Evolutionary conservation across 2,888 invertebrate genomes (phyloP).

Genomic region (Seira ritae): DNA sequence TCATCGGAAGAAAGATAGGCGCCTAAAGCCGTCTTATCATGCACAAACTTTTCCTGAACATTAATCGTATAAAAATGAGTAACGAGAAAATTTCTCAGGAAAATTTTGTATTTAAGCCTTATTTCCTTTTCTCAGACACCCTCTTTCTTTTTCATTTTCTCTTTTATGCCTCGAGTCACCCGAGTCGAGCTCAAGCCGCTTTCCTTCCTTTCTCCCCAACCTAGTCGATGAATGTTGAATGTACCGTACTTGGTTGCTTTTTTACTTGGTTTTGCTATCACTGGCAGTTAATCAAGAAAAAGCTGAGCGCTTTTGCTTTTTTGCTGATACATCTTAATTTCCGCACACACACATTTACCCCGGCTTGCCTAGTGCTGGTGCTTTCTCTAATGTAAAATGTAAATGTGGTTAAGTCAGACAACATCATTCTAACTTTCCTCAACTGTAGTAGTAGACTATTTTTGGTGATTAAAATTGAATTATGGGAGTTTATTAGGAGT

Average conservation of each 20-base stretch:
- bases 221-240: no score
- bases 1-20: slow-evolving; percentile 51
- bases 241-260: no score
- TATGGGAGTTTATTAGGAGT: slow-evolving; percentile 52
- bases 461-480: slow-evolving; percentile 60
- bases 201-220: no score
- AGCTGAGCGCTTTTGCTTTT: neutral
- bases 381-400: neutral
- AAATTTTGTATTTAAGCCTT: slow-evolving; percentile 41
- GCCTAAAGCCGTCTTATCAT: slow-evolving; percentile 51
- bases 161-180: no score
- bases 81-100: slow-evolving; percentile 25
- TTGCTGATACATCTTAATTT: slow-evolving; percentile 37
- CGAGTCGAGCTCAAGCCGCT: no score
- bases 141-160: no score
- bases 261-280: slow-evolving; percentile 19
- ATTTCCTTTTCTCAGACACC: slow-evolving; percentile 23
- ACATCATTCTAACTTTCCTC: slow-evolving; percentile 18
- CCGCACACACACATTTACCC: slow-evolving; percentile 6
- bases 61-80: slow-evolving; percentile 42
- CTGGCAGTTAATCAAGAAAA: slow-evolving; percentile 29
- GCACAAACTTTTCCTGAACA: slow-evolving; percentile 29
- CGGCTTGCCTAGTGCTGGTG: neutral
- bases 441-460: neutral
- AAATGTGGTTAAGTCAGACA: neutral